phyloP scores from a whole-genome alignment of 1,140 invertebrate species.

The Cardiocondyla obscurior region DNA sequence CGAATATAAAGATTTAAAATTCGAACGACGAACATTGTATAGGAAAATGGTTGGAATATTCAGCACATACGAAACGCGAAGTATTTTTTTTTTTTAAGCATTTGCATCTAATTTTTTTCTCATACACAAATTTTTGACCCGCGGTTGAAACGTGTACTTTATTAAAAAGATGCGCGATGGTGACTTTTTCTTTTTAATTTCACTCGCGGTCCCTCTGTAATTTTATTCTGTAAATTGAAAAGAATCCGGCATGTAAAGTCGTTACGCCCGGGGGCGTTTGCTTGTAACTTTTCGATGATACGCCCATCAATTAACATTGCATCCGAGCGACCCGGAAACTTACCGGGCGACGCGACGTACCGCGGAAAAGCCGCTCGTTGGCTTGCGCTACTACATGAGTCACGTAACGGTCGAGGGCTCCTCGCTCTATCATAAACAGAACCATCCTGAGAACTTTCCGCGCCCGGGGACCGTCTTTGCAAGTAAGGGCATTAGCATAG shows the following conservation, averaged over 20 bases:
- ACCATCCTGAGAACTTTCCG: constrained; percentile 71
- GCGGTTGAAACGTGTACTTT: not conserved
- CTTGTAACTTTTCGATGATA: constrained; percentile 43
- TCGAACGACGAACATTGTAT: not conserved
- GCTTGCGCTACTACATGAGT: constrained; percentile 1
- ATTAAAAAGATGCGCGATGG: not conserved
- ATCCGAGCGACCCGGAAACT: constrained; percentile 44
- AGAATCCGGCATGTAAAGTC: constrained; percentile 35
- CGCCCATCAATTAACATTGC: constrained; percentile 52
- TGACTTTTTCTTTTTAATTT: not conserved
- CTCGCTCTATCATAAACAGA: constrained; percentile 62
- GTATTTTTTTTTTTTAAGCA: not conserved
- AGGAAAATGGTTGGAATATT: constrained; percentile 1
- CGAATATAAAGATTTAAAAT: constrained; percentile 40
- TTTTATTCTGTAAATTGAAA: constrained; percentile 18
- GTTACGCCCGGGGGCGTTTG: constrained; percentile 19
- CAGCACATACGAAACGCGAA: not conserved
- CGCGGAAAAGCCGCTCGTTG: constrained; percentile 44
- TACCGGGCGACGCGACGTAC: constrained; percentile 3
- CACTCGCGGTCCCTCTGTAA: not conserved
- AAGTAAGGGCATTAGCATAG: constrained; percentile 74
- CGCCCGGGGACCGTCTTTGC: constrained; percentile 70
- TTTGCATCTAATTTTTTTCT: not conserved
- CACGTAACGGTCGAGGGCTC: constrained; percentile 42
- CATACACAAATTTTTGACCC: no score